Evolutionary conservation across 2,888 invertebrate species (phyloP), one percentile per base, ranked within the genome.

Genomic region (Zygogramma bicolorata): DNA sequence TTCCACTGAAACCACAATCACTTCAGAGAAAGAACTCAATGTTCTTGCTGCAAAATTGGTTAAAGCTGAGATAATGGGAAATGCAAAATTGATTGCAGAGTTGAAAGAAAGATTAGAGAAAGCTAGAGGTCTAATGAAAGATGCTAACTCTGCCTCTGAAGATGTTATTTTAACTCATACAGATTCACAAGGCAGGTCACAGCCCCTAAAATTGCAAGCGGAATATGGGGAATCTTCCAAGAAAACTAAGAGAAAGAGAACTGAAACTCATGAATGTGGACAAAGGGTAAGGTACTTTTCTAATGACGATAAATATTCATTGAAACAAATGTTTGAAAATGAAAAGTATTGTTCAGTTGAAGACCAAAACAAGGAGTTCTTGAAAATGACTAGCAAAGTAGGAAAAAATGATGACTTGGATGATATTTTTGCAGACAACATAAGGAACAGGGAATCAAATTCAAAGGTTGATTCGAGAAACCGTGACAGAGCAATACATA

Each of bases 61-160:
- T 0, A 97, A 97, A 88, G 98, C 98, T 13, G 97, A 99, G 90
- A 92, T 99, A 80, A 91, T 97, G 90, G 98, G 97, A 18, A 93
- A 98, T 84, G 87, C 85, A 83, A 90, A 90, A 75, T 85, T 94
- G 66, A 93, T 93, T 0, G 84, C 86, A 40, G 91, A 94, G 83
- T 87, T 98, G 58, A 95, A 95, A 86, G 83, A 86, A 2, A 93
- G 96, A 85, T 86, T 98, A 53, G 93, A 94, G 77, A 87, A 87
- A 25, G 95, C 95, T 0, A 90, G 93, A 79, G 88, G 90, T 69
- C 87, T 34, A 80, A 75, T 77, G 73, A 79, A 79, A 72, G 31
- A 67, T 53, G 4, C 8, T 5, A 27, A 13, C n/a, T 25, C 58
- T 42, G 60, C 66, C 29, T 60, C 68, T 70, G 88, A 88, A 82